These are phyloP conservation scores for Gadopsis marmoratus DNA, from an alignment of 2,797 vertebrate genomes.

Conservation along the genomic window DNA sequence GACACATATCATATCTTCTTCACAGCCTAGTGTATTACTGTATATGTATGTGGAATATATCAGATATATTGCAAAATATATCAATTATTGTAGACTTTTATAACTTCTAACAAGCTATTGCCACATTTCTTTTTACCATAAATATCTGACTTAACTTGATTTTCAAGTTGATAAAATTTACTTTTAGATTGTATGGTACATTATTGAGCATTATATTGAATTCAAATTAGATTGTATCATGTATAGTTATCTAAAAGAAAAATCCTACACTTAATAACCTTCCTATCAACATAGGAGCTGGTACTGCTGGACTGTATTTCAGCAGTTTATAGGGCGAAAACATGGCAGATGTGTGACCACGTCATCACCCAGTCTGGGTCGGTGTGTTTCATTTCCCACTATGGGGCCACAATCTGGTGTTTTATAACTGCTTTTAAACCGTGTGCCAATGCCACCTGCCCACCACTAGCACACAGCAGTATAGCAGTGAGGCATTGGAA, in stretches of 20 bases:
- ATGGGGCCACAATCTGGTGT: conserved; percentile 30
- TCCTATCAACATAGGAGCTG: neutral
- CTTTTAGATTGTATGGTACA: neutral
- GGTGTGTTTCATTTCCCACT: conserved; percentile 31
- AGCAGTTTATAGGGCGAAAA: neutral
- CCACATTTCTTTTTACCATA: neutral
- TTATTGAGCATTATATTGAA: neutral
- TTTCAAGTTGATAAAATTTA: neutral
- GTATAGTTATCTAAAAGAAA: neutral
- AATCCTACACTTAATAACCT: neutral
- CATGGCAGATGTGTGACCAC: conserved; percentile 19
- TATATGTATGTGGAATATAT: neutral
- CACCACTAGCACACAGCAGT: conserved; percentile 29
- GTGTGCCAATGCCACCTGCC: conserved; percentile 47
- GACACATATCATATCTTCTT: neutral
- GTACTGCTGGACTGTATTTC: conserved; percentile 7
- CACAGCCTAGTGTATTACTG: neutral
- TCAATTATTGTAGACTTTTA: too few relatives aligned
- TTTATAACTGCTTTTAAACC: conserved; percentile 37
- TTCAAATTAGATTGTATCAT: neutral
- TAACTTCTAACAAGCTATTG: too few relatives aligned
- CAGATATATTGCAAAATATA: neutral
- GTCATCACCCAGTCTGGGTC: conserved; percentile 14
- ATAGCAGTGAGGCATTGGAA: conserved; percentile 14
- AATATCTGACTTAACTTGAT: neutral